Percentiles rank a stretch among this genome's conserved stretches.
phyloP scores from a whole-genome alignment of 1,140 invertebrate genomes.

The Heliconius congener region DNA sequence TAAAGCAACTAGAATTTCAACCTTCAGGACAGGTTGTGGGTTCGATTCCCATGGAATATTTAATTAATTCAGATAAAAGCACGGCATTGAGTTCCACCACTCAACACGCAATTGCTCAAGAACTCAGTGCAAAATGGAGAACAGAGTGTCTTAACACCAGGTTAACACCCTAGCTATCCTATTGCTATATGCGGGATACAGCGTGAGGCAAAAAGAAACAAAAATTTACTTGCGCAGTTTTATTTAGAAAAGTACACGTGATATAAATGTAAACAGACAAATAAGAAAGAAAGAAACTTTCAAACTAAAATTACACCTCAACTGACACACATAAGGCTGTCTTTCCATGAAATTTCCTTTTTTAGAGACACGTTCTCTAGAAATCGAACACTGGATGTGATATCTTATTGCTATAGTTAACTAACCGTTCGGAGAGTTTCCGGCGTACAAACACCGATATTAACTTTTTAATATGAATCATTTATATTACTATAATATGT shows the following conservation, averaged over 20 bases:
- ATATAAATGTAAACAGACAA: constrained; percentile 21
- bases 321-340: constrained; percentile 8
- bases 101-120: too few relatives aligned
- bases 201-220: neutral
- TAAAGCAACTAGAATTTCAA: too few relatives aligned
- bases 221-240: neutral
- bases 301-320: neutral
- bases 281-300: neutral
- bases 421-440: constrained; percentile 24
- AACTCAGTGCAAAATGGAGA: too few relatives aligned
- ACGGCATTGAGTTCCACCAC: too few relatives aligned
- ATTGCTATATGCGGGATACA: too few relatives aligned
- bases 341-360: neutral
- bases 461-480: constrained; percentile 3
- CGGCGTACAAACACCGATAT: constrained; percentile 5
- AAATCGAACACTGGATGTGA: constrained; percentile 39
- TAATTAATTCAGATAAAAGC: too few relatives aligned
- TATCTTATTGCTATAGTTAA: constrained; percentile 36
- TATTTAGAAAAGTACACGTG: constrained; percentile 19
- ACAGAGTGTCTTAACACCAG: too few relatives aligned
- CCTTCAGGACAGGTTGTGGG: too few relatives aligned
- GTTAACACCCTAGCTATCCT: too few relatives aligned
- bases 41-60: too few relatives aligned
- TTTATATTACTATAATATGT: neutral
- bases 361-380: constrained; percentile 12